phyloP scores from a whole-genome alignment of 2,888 invertebrate genomes.

The Lasioglossum oenotherae region DNA sequence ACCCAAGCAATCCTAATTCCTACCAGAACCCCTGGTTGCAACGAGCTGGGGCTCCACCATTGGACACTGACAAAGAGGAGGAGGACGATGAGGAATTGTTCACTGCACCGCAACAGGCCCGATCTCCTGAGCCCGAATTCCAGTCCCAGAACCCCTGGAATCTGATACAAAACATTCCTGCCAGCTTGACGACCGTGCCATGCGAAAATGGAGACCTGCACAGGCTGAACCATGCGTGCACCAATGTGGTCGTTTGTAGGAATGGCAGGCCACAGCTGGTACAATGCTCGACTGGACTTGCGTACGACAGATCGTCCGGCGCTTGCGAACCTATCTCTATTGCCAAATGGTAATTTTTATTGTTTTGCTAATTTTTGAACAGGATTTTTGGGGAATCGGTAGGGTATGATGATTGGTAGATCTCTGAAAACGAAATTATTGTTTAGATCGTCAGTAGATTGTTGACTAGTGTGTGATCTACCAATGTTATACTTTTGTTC shows the following conservation, averaged over 20 bases:
- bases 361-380: neutral
- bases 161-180: slow-evolving; percentile 72
- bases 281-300: slow-evolving; percentile 73
- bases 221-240: slow-evolving; percentile 76
- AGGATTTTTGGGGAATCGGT: neutral
- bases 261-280: slow-evolving; percentile 75
- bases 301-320: slow-evolving; percentile 78
- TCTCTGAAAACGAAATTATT: neutral
- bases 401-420: neutral
- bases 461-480: too few relatives aligned
- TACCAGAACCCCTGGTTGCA: slow-evolving; percentile 71
- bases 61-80: slow-evolving; percentile 69
- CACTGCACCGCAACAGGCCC: slow-evolving; percentile 3
- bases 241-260: slow-evolving; percentile 78
- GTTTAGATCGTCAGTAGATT: neutral
- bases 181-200: slow-evolving; percentile 70
- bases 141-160: slow-evolving; percentile 72
- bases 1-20: slow-evolving; percentile 41
- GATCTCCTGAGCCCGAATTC: neutral
- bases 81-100: slow-evolving; percentile 43
- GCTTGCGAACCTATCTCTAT: slow-evolving; percentile 75
- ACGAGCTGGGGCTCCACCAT: slow-evolving; percentile 60
- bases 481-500: too few relatives aligned
- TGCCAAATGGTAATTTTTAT: slow-evolving; percentile 76
- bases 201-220: slow-evolving; percentile 77